Percentiles rank a stretch among this genome's conserved stretches.
These are phyloP conservation scores for Drosophila pandora DNA, from an alignment of 1,140 invertebrate species.

Conservation along the genomic window DNA sequence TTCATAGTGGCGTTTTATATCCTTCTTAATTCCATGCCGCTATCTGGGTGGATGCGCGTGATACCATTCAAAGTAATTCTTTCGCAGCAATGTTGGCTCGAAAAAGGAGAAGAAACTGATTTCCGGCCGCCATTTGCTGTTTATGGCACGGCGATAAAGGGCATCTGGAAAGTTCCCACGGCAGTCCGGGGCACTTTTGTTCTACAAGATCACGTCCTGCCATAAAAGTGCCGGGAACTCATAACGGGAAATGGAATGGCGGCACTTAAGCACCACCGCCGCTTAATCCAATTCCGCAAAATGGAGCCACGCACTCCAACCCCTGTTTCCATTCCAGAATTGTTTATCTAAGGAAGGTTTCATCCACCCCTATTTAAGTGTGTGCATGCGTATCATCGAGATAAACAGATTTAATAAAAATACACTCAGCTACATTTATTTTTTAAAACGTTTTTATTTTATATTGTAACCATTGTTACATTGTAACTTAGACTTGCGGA, in stretches of 20 bases:
- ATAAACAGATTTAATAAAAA: neutral
- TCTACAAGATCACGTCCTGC: conserved; percentile 68
- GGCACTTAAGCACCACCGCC: conserved; percentile 65
- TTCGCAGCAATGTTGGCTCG: neutral
- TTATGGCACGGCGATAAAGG: conserved; percentile 50
- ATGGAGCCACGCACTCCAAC: conserved; percentile 55
- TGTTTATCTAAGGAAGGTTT: conserved; percentile 28
- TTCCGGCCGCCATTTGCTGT: conserved; percentile 66
- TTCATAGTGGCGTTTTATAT: conserved; percentile 45
- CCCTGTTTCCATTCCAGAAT: conserved; percentile 10
- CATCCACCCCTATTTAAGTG: conserved; percentile 25
- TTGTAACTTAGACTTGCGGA: no score
- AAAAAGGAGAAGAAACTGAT: conserved; percentile 24
- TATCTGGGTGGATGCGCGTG: conserved; percentile 49
- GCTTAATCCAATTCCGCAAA: conserved; percentile 67
- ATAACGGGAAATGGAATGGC: conserved; percentile 66
- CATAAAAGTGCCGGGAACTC: conserved; percentile 48
- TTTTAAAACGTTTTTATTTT: no score
- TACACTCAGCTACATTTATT: no score
- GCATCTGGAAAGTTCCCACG: conserved; percentile 53
- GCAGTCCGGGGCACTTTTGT: conserved; percentile 7
- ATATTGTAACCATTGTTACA: no score
- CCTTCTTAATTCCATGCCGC: conserved; percentile 58
- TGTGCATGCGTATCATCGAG: conserved; percentile 1
- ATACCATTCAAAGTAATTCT: conserved; percentile 40